Conservation (phyloP, 2,888 invertebrate genomes). For the Aleiodes testaceus region DNA sequence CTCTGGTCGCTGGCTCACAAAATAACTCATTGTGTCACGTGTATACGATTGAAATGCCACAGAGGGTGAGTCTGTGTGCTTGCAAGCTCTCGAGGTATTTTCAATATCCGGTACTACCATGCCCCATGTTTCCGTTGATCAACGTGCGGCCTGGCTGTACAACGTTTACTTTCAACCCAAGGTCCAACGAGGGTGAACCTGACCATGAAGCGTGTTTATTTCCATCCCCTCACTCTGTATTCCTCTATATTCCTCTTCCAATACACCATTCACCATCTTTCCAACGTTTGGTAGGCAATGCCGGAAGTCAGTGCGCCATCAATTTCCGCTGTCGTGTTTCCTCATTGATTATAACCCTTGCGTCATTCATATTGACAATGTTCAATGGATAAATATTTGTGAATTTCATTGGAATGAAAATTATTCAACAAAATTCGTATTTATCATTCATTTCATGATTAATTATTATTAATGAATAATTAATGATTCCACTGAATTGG, state of each 20-base stretch:
- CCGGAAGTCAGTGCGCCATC: not conserved
- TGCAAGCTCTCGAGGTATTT: constrained; percentile 64
- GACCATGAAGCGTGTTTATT: constrained; percentile 36
- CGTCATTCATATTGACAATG: not conserved
- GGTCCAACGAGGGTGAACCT: constrained; percentile 37
- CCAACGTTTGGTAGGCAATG: not conserved
- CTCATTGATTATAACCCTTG: constrained; percentile 4
- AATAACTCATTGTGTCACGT: constrained; percentile 21
- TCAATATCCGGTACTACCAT: constrained; percentile 65
- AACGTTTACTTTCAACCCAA: constrained; percentile 3
- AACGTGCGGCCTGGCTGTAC: constrained; percentile 35
- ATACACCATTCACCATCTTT: constrained; percentile 1
- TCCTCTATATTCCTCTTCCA: too few species aligned
- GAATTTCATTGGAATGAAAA: too few species aligned
- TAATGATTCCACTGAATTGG: too few species aligned
- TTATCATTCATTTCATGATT: too few species aligned
- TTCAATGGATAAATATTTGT: too few species aligned
- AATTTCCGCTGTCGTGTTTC: not conserved
- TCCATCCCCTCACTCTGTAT: constrained; percentile 35
- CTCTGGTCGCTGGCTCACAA: too few species aligned
- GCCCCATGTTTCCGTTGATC: constrained; percentile 52
- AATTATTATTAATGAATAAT: too few species aligned
- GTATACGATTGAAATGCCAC: constrained; percentile 53
- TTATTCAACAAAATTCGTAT: too few species aligned
- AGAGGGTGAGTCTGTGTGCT: constrained; percentile 53